A percentile compares a stretch with the other conserved stretches of the same genome.
phyloP scores from a whole-genome alignment of 1,140 invertebrate species.

The Lanistes nyassanus region DNA sequence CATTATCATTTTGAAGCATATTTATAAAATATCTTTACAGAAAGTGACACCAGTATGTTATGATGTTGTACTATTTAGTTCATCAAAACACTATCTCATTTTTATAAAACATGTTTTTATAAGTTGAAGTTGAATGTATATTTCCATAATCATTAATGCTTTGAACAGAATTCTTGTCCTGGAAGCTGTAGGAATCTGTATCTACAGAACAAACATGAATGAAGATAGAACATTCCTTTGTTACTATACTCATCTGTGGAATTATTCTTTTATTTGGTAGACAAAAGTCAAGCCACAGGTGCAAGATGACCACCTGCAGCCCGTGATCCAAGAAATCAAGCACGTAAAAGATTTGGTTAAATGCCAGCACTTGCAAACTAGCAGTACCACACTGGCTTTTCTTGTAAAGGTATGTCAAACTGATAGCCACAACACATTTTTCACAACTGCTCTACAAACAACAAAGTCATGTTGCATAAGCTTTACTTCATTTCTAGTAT shows the following conservation, averaged over 20 bases:
- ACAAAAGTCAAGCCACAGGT: slow-evolving; percentile 18
- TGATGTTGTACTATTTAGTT: too few species aligned
- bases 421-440: not conserved
- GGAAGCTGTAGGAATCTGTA: not conserved
- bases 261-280: slow-evolving; percentile 3
- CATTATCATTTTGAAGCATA: too few species aligned
- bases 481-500: too few species aligned
- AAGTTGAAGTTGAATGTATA: not conserved
- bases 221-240: not conserved
- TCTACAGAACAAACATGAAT: not conserved
- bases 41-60: too few species aligned
- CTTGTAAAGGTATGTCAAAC: slow-evolving; percentile 14
- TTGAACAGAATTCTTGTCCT: not conserved
- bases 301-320: not conserved
- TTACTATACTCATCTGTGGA: not conserved
- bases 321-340: not conserved
- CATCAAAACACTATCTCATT: too few species aligned
- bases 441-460: too few species aligned
- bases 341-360: not conserved
- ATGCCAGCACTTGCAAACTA: not conserved
- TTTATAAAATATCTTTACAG: too few species aligned
- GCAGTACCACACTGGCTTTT: not conserved
- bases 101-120: not conserved
- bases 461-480: too few species aligned
- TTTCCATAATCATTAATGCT: not conserved